phyloP scores from a whole-genome alignment of 2,888 invertebrate genomes.

The Callyntrura guangdongensis region DNA sequence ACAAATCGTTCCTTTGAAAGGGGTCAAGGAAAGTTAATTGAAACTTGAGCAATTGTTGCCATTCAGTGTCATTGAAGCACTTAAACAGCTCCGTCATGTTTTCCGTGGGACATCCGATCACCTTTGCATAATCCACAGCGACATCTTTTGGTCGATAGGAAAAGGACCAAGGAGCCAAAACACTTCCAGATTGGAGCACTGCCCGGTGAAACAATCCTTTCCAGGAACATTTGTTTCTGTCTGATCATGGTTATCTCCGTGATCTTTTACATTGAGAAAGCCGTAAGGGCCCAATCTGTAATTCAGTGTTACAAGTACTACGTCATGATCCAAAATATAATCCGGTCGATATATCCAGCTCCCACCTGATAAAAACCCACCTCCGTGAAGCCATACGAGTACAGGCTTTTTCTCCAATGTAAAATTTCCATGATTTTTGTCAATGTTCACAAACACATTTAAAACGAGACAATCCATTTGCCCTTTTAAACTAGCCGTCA shows the following conservation, averaged over 20 bases:
- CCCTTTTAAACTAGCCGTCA: neutral
- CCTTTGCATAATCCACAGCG: neutral
- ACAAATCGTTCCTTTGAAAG: neutral
- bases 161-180: neutral
- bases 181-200: neutral
- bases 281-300: no score
- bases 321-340: constrained; percentile 75
- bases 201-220: constrained; percentile 65
- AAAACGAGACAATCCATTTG: neutral
- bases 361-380: constrained; percentile 68
- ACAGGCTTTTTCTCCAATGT: constrained; percentile 65
- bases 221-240: constrained; percentile 48
- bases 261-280: no score
- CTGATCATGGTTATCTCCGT: no score
- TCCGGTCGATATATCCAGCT: constrained; percentile 73
- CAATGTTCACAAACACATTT: neutral
- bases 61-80: neutral
- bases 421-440: no score
- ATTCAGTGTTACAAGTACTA: constrained; percentile 80
- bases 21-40: neutral
- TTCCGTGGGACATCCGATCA: neutral
- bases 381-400: constrained; percentile 78
- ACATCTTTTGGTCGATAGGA: neutral
- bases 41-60: neutral
- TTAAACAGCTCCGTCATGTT: neutral